phyloP scores from a whole-genome alignment of 2,797 vertebrate genomes.

The Chromobotia macracanthus region DNA sequence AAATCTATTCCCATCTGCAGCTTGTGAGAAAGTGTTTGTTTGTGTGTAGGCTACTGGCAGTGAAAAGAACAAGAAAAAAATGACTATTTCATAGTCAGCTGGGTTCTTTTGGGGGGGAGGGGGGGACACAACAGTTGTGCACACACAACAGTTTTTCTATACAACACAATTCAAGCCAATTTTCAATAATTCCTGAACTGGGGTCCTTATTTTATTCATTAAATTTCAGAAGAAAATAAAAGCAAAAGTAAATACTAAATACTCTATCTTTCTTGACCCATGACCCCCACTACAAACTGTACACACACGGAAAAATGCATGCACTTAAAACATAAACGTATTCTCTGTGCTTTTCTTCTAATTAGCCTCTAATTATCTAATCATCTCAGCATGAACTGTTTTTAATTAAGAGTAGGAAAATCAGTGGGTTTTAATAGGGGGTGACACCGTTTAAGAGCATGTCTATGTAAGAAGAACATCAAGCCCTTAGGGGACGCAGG shows the following conservation, averaged over 20 bases:
- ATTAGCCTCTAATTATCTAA: conserved; percentile 7
- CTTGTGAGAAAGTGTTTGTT: conserved; percentile 7
- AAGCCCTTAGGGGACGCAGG: conserved; percentile 30
- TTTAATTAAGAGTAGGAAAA: conserved; percentile 5
- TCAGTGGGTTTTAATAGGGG: conserved; percentile 40
- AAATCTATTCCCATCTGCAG: neutral
- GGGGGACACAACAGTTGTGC: too few species aligned
- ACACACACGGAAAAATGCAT: conserved; percentile 7
- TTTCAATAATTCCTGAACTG: neutral
- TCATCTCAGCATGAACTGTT: neutral
- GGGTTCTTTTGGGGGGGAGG: too few species aligned
- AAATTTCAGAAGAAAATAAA: too few species aligned
- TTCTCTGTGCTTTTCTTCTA: neutral
- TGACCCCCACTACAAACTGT: neutral
- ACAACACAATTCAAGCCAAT: conserved; percentile 4
- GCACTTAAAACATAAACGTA: neutral
- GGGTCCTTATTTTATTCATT: neutral
- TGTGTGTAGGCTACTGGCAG: too few species aligned
- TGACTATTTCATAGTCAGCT: neutral
- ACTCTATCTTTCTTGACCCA: neutral
- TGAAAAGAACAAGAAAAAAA: neutral
- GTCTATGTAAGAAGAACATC: conserved; percentile 32
- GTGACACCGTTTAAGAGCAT: conserved; percentile 35
- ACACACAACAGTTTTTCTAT: conserved; percentile 19
- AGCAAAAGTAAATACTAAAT: too few species aligned